These are phyloP conservation scores for Argyresthia goedartella DNA, from an alignment of 2,888 invertebrate species.

Conservation along the genomic window DNA sequence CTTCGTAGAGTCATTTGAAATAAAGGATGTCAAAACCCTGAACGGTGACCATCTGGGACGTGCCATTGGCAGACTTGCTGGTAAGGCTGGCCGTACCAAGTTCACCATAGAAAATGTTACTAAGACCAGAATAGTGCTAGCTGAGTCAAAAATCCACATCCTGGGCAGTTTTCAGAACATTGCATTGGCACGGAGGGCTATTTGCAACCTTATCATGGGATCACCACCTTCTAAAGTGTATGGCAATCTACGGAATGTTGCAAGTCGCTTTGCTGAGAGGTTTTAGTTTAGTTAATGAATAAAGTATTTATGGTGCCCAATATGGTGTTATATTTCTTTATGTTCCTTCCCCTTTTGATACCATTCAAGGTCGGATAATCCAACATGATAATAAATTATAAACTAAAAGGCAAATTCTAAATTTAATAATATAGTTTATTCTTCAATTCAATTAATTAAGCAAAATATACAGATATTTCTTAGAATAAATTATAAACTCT, in stretches of 20 bases:
- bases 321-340: background rate
- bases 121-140: constrained; percentile 97
- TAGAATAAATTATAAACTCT: too few relatives aligned
- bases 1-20: constrained; percentile 96
- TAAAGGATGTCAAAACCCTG: constrained; percentile 95
- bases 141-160: constrained; percentile 96
- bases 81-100: constrained; percentile 97
- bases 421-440: too few relatives aligned
- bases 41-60: constrained; percentile 96
- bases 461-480: too few relatives aligned
- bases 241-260: constrained; percentile 91
- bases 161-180: constrained; percentile 98
- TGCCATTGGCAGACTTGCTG: constrained; percentile 97
- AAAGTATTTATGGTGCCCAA: constrained; percentile 24
- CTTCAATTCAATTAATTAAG: too few relatives aligned
- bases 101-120: constrained; percentile 99
- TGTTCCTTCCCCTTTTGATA: background rate
- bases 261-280: constrained; percentile 85
- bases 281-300: constrained; percentile 57
- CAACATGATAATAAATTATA: too few relatives aligned
- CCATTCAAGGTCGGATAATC: too few relatives aligned
- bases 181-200: constrained; percentile 91
- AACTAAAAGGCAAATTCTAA: too few relatives aligned
- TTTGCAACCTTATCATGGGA: constrained; percentile 97
- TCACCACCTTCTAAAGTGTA: constrained; percentile 98